Evolutionary conservation across 2,113 vertebrate genomes (phyloP), one percentile per base, ranked within the genome.

Genomic region (Manacus vitellinus): DNA sequence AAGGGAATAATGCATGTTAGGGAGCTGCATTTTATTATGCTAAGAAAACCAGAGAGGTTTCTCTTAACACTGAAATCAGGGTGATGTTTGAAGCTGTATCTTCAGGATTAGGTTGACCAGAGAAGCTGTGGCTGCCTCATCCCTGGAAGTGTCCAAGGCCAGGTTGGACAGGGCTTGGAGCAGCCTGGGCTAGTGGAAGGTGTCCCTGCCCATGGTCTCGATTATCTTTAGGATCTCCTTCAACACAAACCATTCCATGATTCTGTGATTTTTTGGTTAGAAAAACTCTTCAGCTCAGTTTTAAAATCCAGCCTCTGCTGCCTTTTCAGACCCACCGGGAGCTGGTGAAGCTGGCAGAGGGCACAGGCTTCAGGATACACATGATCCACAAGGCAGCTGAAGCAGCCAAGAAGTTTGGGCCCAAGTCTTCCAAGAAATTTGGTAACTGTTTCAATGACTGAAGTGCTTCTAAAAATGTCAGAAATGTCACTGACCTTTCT

Each of bases 351-450:
- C 91, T 99, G 85, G 99, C 99, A 1, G 99, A 99, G 44, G 99
- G 99, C 49, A 97, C 98, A 2, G 99, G 99, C 76, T 99, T 99
- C 96, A 98, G 99, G 58, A 98, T 99, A 97, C 99, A 99, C 74
- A 99, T 99, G 98, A 99, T 99, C 71, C 98, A 99, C 96, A 99
- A 99, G 98, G 98, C 99, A 68, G 97, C 98, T 56, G 97, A 99
- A 55, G 99, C 99, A 55, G 98, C 98, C 28, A 99, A 99, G 97
- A 99, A 99, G 96, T 99, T 99, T 82, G 99, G 99, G 23, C 98
- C 99, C 63, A 98, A 98, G 79, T 99, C 99, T 15, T 98, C 98
- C 58, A 99, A 98, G 96, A 99, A 99, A 97, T 99, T 99, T 52
- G 99, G 99, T 99, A 98, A 97, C 96, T 76, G 33, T 81, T 92